Evolutionary conservation across 2,113 vertebrate genomes (phyloP).

Genomic region (Lanius ludovicianus): DNA sequence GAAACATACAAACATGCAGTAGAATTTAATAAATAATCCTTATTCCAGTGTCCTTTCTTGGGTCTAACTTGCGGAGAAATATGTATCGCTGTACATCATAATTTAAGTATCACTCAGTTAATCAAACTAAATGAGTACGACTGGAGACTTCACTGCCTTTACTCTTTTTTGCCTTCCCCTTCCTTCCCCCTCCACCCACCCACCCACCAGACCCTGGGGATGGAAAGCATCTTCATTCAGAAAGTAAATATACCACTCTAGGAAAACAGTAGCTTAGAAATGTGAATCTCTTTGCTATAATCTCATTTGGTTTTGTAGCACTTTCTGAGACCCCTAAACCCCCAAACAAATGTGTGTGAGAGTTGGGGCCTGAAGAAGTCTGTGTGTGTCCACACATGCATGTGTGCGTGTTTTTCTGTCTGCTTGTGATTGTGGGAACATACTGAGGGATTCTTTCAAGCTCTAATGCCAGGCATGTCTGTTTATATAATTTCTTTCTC

Average conservation of each 20-base stretch:
- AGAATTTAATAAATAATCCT: neutral
- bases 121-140: neutral
- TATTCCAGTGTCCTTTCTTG: neutral
- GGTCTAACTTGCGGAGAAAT: neutral
- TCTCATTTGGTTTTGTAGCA: neutral
- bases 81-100: neutral
- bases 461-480: neutral
- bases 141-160: neutral
- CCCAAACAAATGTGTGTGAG: neutral
- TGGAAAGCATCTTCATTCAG: neutral
- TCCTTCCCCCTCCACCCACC: neutral
- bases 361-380: neutral
- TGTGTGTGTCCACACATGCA: rapidly evolving
- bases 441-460: neutral
- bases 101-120: neutral
- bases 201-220: neutral
- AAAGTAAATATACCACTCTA: neutral
- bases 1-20: neutral
- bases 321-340: neutral
- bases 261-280: neutral
- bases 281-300: neutral
- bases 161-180: neutral
- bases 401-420: neutral
- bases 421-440: neutral
- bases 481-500: neutral